These are phyloP conservation scores for Ochotona princeps DNA, from an alignment of 2,113 vertebrate genomes.

Conservation along the genomic window DNA sequence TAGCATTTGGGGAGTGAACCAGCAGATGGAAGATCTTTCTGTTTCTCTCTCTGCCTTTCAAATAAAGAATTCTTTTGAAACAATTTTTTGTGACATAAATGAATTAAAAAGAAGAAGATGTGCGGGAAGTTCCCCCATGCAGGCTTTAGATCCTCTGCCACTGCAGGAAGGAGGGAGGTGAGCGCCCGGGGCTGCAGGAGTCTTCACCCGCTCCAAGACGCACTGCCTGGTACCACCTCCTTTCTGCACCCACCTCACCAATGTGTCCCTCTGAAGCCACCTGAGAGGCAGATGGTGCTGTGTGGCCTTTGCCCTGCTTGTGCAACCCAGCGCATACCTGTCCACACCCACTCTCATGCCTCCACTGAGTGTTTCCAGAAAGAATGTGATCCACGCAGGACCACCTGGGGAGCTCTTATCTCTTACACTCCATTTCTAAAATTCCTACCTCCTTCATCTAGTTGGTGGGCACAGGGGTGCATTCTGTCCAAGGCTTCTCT, in stretches of 20 bases:
- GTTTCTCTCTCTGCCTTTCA: no score
- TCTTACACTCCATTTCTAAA: conserved; percentile 8
- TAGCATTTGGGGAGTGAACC: no score
- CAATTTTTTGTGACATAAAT: no score
- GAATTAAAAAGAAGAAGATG: no score
- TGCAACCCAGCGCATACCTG: background rate
- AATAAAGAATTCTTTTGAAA: no score
- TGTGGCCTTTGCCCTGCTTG: conserved; percentile 44
- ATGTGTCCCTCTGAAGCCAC: background rate
- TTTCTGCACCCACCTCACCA: conserved; percentile 39
- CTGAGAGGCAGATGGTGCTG: background rate
- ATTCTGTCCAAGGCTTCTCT: background rate
- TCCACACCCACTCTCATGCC: conserved; percentile 27
- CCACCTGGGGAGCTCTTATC: background rate
- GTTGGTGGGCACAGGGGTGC: background rate
- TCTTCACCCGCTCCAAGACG: background rate
- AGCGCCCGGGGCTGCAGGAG: no score
- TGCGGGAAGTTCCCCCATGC: no score
- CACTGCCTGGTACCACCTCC: background rate
- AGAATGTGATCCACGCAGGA: conserved; percentile 32
- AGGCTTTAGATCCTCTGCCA: no score
- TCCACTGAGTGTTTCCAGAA: conserved; percentile 49
- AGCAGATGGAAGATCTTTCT: no score
- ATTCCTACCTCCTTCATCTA: background rate
- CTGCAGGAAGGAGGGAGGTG: no score